A percentile compares a stretch with the other conserved stretches of the same genome.
phyloP scores from a whole-genome alignment of 2,888 invertebrate genomes.

The Sericinus montela region DNA sequence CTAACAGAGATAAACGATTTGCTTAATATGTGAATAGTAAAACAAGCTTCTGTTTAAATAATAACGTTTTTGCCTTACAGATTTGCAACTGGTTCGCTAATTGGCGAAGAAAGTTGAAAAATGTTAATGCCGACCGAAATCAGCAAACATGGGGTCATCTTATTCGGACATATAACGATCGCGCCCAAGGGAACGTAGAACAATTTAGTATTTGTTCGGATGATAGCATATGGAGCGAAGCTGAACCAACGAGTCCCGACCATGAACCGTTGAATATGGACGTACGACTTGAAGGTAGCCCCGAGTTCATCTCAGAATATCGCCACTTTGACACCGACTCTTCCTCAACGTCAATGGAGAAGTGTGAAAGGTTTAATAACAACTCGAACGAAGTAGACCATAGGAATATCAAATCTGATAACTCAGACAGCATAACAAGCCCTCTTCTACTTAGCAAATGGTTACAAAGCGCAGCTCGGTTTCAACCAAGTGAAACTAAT shows the following conservation, averaged over 20 bases:
- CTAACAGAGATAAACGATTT: too few relatives aligned
- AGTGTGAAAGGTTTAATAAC: conserved; percentile 54
- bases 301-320: conserved; percentile 43
- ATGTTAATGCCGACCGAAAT: conserved; percentile 84
- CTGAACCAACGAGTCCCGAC: conserved; percentile 56
- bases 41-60: not conserved
- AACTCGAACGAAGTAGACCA: conserved; percentile 48
- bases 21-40: too few relatives aligned
- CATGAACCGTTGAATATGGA: conserved; percentile 44
- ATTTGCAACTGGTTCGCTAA: conserved; percentile 92
- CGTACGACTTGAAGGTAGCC: conserved; percentile 43
- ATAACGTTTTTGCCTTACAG: conserved; percentile 44
- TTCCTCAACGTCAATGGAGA: conserved; percentile 37
- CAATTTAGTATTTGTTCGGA: conserved; percentile 89
- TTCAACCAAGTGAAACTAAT: conserved; percentile 85
- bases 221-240: conserved; percentile 89
- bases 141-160: conserved; percentile 87
- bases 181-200: conserved; percentile 88
- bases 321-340: conserved; percentile 56
- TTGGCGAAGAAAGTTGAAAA: conserved; percentile 88
- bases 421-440: conserved; percentile 56
- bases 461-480: conserved; percentile 87
- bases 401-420: conserved; percentile 33
- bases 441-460: conserved; percentile 85
- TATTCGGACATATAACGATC: conserved; percentile 85